Conservation (phyloP, 1,140 invertebrate species). For the Rhagoletis zephyria region DNA sequence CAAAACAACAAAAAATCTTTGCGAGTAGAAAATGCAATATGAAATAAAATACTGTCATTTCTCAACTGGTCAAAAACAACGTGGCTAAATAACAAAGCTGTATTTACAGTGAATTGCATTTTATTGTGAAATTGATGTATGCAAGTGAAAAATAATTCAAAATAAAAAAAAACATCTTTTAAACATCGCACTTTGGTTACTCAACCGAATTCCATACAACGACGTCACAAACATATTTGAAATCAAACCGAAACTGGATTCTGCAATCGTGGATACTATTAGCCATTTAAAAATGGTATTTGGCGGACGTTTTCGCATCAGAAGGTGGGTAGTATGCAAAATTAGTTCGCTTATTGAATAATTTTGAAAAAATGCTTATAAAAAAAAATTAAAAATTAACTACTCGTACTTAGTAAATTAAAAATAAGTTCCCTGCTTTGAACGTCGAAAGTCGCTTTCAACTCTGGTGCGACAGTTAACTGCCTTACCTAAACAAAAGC, state of each 20-base stretch:
- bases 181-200: not conserved
- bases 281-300: conserved; percentile 58
- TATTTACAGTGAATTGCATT: not conserved
- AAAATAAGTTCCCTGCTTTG: no score
- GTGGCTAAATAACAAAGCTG: not conserved
- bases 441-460: no score
- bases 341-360: no score
- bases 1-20: not conserved
- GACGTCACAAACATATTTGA: not conserved
- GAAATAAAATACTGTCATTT: not conserved
- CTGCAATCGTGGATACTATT: conserved; percentile 56
- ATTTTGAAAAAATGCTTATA: no score
- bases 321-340: conserved; percentile 51
- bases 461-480: no score
- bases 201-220: not conserved
- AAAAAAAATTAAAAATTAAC: no score
- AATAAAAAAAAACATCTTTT: not conserved
- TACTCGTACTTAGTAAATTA: no score
- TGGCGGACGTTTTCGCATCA: conserved; percentile 57
- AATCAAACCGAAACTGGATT: conserved; percentile 53
- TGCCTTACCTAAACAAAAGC: no score
- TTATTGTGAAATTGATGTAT: not conserved
- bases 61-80: not conserved
- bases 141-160: conserved; percentile 2
- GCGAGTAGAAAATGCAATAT: not conserved